These are phyloP conservation scores for Gobio occitaniae DNA, from an alignment of 2,797 vertebrate genomes.

Conservation along the genomic window DNA sequence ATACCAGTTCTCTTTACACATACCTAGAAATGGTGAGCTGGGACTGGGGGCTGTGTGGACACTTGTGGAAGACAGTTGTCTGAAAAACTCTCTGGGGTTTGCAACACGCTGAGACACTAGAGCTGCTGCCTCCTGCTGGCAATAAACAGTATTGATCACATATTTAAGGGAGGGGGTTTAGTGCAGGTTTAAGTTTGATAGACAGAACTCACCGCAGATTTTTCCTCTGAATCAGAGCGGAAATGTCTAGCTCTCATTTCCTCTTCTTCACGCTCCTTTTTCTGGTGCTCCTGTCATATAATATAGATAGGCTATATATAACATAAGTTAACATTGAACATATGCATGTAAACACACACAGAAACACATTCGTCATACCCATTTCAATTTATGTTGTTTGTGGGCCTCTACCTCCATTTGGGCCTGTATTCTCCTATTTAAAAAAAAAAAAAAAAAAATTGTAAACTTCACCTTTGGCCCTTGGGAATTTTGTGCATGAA, in stretches of 20 bases:
- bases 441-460: neutral
- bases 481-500: neutral
- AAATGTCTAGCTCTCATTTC: slow-evolving; percentile 57
- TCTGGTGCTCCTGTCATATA: slow-evolving; percentile 67
- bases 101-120: slow-evolving; percentile 65
- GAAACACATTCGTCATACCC: slow-evolving; percentile 65
- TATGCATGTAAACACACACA: slow-evolving; percentile 2
- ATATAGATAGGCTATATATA: neutral
- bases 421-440: slow-evolving; percentile 69
- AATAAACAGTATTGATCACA: neutral
- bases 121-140: slow-evolving; percentile 66
- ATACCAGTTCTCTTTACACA: neutral
- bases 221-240: slow-evolving; percentile 66
- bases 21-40: slow-evolving; percentile 52
- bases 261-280: slow-evolving; percentile 69
- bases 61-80: slow-evolving; percentile 55
- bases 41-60: neutral
- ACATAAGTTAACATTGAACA: neutral
- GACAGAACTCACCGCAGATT: slow-evolving; percentile 67
- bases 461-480: neutral
- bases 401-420: slow-evolving; percentile 67
- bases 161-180: neutral
- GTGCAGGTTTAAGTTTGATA: neutral
- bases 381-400: slow-evolving; percentile 66
- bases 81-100: slow-evolving; percentile 70